Evolutionary conservation across 2,113 vertebrate genomes (phyloP).

Genomic region (Crotalus helleri): DNA sequence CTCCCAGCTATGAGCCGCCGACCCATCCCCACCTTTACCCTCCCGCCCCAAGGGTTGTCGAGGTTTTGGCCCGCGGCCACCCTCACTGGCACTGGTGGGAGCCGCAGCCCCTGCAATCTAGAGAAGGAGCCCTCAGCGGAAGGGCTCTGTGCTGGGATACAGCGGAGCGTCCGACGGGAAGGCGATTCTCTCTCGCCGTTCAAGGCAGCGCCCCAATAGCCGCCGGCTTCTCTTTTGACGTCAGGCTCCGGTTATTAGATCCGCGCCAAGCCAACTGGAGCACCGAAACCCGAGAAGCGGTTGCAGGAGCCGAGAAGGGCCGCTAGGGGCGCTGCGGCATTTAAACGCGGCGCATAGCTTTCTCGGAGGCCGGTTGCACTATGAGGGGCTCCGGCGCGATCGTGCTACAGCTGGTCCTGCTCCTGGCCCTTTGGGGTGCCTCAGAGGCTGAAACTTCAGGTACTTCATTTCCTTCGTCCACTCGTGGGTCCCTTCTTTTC

Average conservation of each 20-base stretch:
- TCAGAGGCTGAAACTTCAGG: constrained; percentile 11
- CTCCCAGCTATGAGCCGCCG: background rate
- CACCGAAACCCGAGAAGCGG: background rate
- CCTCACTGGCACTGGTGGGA: background rate
- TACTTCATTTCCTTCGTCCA: background rate
- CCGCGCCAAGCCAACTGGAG: background rate
- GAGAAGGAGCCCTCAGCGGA: background rate
- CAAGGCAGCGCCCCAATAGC: background rate
- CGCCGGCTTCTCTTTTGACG: background rate
- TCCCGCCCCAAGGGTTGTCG: background rate
- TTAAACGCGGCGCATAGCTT: background rate
- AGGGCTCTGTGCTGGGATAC: background rate
- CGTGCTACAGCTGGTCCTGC: background rate
- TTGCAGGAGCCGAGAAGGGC: background rate
- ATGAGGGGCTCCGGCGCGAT: constrained; percentile 2
- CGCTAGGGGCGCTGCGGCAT: background rate
- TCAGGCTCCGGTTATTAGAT: background rate
- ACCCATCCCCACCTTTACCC: no score
- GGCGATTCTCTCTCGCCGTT: background rate
- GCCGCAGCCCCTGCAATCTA: background rate
- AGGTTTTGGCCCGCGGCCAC: background rate
- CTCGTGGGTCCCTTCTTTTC: rapidly evolving
- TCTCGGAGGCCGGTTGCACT: background rate
- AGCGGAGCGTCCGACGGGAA: background rate
- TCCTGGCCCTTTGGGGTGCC: background rate